Base-by-base conservation (phyloP, 2,113 vertebrate species). In the Mesoclemmys tuberculata region DNA sequence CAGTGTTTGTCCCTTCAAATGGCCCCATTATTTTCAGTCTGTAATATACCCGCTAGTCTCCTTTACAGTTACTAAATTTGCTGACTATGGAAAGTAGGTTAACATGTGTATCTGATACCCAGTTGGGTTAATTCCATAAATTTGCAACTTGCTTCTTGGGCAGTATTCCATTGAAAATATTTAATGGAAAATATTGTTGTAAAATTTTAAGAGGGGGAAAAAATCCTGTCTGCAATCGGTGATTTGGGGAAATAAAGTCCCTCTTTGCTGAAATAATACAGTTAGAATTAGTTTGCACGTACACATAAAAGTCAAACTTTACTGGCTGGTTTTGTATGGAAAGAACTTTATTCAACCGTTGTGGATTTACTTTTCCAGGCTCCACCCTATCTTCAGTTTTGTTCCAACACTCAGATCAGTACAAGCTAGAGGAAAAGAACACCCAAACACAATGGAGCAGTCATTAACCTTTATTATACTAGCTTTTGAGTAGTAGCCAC, bases 391-490 rank as follows among this genome's bases (percentile, higher is more conserved):
- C 49, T 94, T 92, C 87, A 80, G 21, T 81, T 54, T 81, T 55
- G 52, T 41, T 24, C 55, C 78, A 82, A 38, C 55, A 92, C 88
- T 31, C 3, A 6, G 84, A 86, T 54, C 21, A 52, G 48, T 49
- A 80, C 49, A n/a, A 82, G 41, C 74, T 94, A 78, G 80, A 90
- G 77, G 22, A 85, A 93, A 86, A 86, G n/a, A 84, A 14, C 13
- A 61, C 29, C 12, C 14, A 84, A 91, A 48, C n/a, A 80, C 1
- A 91, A 41, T 78, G 92, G 52, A 88, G 41, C 49, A 88, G 56
- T 88, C 85, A 88, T 85, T 86, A 92, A 80, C 87, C 92, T 95
- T 96, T 92, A 94, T 91, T 93, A 44, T 14, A 84, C 84, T 46
- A 91, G 56, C 80, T 94, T 89, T 68, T 94, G 84, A 95, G 46